Evolutionary conservation across 1,140 invertebrate genomes (phyloP), one percentile per base, ranked within the genome.

Genomic region (Caenorhabditis briggsae): DNA sequence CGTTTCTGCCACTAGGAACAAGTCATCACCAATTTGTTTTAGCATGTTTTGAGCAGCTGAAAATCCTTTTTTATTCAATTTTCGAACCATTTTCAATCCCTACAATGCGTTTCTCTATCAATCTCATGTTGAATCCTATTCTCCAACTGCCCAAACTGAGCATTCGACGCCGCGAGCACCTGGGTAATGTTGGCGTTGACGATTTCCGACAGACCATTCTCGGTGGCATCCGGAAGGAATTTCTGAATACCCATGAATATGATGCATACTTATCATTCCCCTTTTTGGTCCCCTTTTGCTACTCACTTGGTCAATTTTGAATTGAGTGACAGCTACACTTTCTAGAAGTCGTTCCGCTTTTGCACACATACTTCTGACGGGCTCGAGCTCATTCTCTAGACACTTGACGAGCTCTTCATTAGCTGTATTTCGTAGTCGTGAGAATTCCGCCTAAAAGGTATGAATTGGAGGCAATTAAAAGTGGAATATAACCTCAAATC

Each of bases 1-100:
- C 58, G 70, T 84, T 50, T 89, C 89, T 8, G 89, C 89, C 14
- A 89, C 86, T 9, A 85, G 65, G 55, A 89, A 89, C 41, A 89
- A 53, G 16, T 89, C 88, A 82, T 89, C 89, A 50, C 89, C 88
- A 53, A 89, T 86, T 86, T 89, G 83, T 48, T 88, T 89, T 18
- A 89, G 50, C 83, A 82, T 84, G 65, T 89, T 88, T 50, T 86
- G 70, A 11, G 86, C 87, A 25, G 82, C 88, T 88, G 41, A 85
- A 87, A 74, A 70, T 23, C 20, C 48, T 23, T 25, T 23, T 41
- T 53, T 53, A 14, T 55, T 18, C 14, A 46, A 82, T 56, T 12
- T 33, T 18, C 33, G 33, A 2, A 3, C 25, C n/a, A 33, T 78
- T n/a, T 74, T 18, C 25, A 78, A 87, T 43, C 46, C 59, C 20